A percentile compares a stretch with the other conserved stretches of the same genome.
Evolutionary conservation across 2,888 invertebrate genomes (phyloP).

Genomic region (Brenthis daphne): DNA sequence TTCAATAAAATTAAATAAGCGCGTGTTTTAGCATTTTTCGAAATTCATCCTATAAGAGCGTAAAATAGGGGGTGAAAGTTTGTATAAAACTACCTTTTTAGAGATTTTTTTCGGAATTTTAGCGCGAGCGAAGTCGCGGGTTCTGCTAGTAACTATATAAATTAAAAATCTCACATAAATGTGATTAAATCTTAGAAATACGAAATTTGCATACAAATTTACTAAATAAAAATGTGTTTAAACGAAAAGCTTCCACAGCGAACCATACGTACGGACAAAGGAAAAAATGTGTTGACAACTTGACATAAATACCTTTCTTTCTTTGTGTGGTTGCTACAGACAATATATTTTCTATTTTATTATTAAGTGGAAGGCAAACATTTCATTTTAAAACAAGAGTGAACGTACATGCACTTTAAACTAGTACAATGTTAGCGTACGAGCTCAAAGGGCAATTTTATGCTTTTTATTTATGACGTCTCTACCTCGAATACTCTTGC

Average conservation of each 20-base stretch:
- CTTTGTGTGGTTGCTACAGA: slow-evolving; percentile 20
- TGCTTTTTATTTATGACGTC: slow-evolving; percentile 31
- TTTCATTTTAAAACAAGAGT: slow-evolving; percentile 16
- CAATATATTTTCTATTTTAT: slow-evolving; percentile 29
- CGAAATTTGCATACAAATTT: slow-evolving; percentile 3
- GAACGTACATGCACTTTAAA: background rate
- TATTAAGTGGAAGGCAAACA: slow-evolving; percentile 12
- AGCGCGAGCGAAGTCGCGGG: no score
- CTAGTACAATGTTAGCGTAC: slow-evolving; percentile 5
- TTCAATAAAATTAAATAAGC: no score
- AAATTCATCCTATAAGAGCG: no score
- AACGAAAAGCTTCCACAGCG: slow-evolving; percentile 4
- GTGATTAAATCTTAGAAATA: background rate
- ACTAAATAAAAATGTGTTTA: slow-evolving; percentile 16
- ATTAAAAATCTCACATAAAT: background rate
- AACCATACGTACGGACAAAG: slow-evolving; percentile 18
- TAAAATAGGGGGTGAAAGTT: no score
- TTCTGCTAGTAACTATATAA: no score
- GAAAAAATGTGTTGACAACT: slow-evolving; percentile 31
- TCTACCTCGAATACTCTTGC: slow-evolving; percentile 42
- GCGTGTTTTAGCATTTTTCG: no score
- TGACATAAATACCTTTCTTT: slow-evolving; percentile 33
- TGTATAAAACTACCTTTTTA: no score
- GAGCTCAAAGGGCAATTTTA: slow-evolving; percentile 26
- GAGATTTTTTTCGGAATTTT: no score